Percentiles rank a stretch among this genome's conserved stretches.
These are phyloP conservation scores for Drosophila prostipennis DNA, from an alignment of 2,888 invertebrate genomes.

Conservation along the genomic window DNA sequence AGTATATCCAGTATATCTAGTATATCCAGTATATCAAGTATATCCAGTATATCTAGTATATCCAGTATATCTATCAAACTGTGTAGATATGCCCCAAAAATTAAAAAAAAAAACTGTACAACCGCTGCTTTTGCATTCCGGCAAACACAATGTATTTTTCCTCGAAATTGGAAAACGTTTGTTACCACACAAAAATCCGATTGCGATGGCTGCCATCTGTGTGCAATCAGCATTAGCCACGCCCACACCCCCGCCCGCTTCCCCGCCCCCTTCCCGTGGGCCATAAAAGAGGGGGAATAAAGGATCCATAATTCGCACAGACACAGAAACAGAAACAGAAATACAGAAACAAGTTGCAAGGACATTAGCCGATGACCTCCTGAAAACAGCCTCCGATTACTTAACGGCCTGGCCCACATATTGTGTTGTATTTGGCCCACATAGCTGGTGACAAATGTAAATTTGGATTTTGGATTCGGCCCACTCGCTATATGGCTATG, in stretches of 20 bases:
- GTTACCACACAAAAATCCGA: constrained; percentile 4
- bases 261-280: background rate
- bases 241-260: background rate
- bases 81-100: background rate
- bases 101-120: background rate
- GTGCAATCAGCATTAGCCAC: constrained; percentile 14
- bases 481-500: background rate
- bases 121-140: background rate
- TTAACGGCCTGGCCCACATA: constrained; percentile 47
- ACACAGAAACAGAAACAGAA: background rate
- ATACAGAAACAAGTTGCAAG: constrained; percentile 7
- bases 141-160: background rate
- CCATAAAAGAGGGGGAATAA: constrained; percentile 25
- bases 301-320: constrained; percentile 12
- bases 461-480: constrained; percentile 44
- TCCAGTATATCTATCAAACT: background rate
- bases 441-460: constrained; percentile 68
- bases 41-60: background rate
- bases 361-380: constrained; percentile 21
- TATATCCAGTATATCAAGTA: too few relatives aligned
- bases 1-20: too few relatives aligned
- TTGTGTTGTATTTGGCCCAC: constrained; percentile 62
- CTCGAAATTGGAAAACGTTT: constrained; percentile 6
- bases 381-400: constrained; percentile 5
- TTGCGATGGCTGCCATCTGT: constrained; percentile 14